Evolutionary conservation across 2,888 invertebrate species (phyloP).

Genomic region (Thera obeliscata): DNA sequence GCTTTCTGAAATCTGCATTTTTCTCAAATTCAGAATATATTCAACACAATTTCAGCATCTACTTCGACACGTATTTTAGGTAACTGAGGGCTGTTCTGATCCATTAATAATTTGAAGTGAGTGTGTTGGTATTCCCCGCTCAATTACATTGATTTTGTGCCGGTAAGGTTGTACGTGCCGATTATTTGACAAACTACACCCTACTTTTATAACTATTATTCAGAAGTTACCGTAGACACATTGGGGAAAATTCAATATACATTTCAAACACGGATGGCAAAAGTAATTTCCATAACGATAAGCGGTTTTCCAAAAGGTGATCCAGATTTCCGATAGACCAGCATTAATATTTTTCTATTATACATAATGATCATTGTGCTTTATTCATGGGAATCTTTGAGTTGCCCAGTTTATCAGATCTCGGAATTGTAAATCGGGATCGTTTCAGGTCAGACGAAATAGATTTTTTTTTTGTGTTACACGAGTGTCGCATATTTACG

Average conservation of each 20-base stretch:
- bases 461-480: not conserved
- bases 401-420: too few species aligned
- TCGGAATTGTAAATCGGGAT: not conserved
- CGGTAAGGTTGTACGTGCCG: not conserved
- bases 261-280: too few species aligned
- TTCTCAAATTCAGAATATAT: not conserved
- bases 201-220: not conserved
- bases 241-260: too few species aligned
- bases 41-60: not conserved
- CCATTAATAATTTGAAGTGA: constrained; percentile 7
- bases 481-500: not conserved
- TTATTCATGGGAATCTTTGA: not conserved
- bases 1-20: not conserved
- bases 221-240: not conserved
- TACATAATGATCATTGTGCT: constrained; percentile 1
- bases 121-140: constrained; percentile 8
- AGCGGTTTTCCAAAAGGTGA: not conserved
- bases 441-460: not conserved
- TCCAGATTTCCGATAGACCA: not conserved
- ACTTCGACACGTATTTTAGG: not conserved
- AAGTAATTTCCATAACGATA: not conserved
- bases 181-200: not conserved
- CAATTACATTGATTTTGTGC: constrained; percentile 10
- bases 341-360: not conserved
- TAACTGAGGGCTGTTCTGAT: not conserved